Evolutionary conservation across 2,888 invertebrate species (phyloP), one percentile per base, ranked within the genome.

Genomic region (Ormyrus thymus): DNA sequence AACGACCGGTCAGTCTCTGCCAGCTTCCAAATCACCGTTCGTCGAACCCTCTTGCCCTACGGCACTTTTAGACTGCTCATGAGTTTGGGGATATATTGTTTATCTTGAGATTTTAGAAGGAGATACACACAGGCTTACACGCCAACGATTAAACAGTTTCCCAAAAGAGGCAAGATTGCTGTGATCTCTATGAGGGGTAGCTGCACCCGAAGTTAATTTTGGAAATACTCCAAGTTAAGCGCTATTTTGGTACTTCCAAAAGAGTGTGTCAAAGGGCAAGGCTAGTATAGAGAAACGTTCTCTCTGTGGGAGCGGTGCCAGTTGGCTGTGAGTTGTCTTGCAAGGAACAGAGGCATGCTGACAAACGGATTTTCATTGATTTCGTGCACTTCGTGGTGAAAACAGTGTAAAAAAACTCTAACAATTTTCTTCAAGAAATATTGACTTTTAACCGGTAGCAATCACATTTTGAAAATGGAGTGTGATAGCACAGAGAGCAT

Each of bases 191-290:
- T 29, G 50, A 78, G 78, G 79, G 79, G 82, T 82, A 81, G 74
- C 68, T 81, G 78, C 76, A 76, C 78, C 76, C 78, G 43, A 76
- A 70, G 15, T 76, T 83, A 84, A 82, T 83, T 84, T 83, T 82
- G 81, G 83, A 81, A 70, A 62, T 61, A 51, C 59, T 73, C 79
- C 74, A 65, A 82, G 81, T 84, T 80, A 53, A 77, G 75, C 61
- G 84, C 84, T 86, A 87, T 86, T 86, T 85, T 82, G 79, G 81
- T 83, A 53, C 15, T 69, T 72, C 56, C 81, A 83, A 84, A 85
- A 81, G 85, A 86, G 83, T 84, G 87, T 86, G 87, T 86, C 86
- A 89, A 89, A 89, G 89, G 88, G 88, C 89, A 89, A 89, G 89
- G 89, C 89, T 89, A 88, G 84, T 83, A 82, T 55, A 45, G 50